A percentile compares a stretch with the other conserved stretches of the same genome.
Evolutionary conservation across 2,113 vertebrate species (phyloP).

Genomic region (Crotalus tigris): DNA sequence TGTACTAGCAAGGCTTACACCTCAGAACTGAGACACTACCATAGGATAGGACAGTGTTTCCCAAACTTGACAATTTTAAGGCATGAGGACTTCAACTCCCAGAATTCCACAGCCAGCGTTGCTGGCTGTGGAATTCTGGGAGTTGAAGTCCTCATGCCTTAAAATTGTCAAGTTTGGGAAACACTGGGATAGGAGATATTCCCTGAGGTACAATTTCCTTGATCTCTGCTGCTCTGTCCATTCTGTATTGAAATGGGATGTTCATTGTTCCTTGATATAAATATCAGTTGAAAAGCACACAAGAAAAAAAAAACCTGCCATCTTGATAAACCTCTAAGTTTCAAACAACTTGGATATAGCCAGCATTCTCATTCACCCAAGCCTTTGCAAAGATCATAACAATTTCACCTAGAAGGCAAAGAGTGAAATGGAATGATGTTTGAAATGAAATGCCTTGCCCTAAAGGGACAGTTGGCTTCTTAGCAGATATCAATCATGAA

Average conservation of each 20-base stretch:
- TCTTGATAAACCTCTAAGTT: background rate
- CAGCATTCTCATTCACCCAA: background rate
- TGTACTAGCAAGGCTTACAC: background rate
- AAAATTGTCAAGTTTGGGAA: too few species aligned
- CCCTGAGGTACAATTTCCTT: background rate
- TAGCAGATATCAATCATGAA: conserved; percentile 7
- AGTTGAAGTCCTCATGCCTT: too few species aligned
- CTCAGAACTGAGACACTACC: background rate
- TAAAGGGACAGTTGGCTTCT: background rate
- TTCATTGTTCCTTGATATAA: background rate
- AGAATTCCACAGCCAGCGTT: too few species aligned
- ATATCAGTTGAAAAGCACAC: background rate
- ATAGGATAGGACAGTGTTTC: background rate
- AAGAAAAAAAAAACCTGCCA: background rate
- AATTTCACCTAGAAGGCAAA: conserved; percentile 17
- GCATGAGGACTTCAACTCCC: too few species aligned
- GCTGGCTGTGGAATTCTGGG: too few species aligned
- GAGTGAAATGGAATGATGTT: conserved; percentile 11
- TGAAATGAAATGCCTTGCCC: conserved; percentile 19
- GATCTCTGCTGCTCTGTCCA: background rate
- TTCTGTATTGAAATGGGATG: background rate
- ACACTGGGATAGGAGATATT: background rate
- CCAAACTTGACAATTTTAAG: too few species aligned
- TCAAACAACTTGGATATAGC: background rate
- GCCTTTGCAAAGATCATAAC: background rate